Percentiles rank a stretch among this genome's conserved stretches.
These are phyloP conservation scores for Tychaedon coryphoeus DNA, from an alignment of 2,113 vertebrate species.

Conservation along the genomic window DNA sequence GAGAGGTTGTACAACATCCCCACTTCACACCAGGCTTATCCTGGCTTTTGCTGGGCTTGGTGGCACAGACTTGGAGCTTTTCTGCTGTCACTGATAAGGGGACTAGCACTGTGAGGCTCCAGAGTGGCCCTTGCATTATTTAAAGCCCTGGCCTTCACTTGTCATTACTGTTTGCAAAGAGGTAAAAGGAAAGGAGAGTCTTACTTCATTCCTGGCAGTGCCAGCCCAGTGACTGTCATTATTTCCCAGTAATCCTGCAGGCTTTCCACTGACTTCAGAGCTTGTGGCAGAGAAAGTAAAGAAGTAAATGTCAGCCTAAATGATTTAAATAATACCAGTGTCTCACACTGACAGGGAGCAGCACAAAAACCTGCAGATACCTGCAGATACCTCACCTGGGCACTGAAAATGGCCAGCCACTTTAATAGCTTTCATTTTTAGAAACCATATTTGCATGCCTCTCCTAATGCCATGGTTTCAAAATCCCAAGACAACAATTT, in stretches of 20 bases:
- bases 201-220: constrained; percentile 55
- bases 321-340: constrained; percentile 26
- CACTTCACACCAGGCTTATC: neutral
- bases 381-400: neutral
- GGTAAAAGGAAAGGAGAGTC: constrained; percentile 11
- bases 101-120: neutral
- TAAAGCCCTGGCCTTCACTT: neutral
- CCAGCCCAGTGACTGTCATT: constrained; percentile 36
- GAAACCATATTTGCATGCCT: neutral
- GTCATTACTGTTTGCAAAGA: neutral
- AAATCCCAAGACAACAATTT: neutral
- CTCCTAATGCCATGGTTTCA: constrained; percentile 5
- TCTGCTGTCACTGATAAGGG: neutral
- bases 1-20: neutral
- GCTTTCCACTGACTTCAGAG: constrained; percentile 61
- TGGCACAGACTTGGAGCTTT: neutral
- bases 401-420: neutral
- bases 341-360: neutral
- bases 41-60: neutral
- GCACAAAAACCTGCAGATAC: neutral
- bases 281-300: constrained; percentile 6
- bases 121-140: neutral
- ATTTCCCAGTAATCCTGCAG: constrained; percentile 28
- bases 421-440: neutral
- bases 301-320: constrained; percentile 14